Conservation (phyloP, 2,113 vertebrate species). For the Tyto alba region DNA sequence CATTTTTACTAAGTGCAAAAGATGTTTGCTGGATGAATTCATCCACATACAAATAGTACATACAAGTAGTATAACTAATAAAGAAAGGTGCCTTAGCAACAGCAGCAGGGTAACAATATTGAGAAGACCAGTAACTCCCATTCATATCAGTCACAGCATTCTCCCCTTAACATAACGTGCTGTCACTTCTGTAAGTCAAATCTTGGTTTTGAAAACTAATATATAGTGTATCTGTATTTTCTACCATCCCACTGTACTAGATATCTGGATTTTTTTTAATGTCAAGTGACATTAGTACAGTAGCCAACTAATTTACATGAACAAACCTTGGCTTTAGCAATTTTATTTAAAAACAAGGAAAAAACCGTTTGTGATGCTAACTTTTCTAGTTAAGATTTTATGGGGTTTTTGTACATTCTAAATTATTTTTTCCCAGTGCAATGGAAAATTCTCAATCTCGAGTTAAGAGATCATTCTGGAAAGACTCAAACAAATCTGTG, state of each 20-base stretch:
- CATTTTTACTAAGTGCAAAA: slow-evolving; percentile 22
- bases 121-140: slow-evolving; percentile 2
- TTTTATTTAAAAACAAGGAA: neutral
- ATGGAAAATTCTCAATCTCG: neutral
- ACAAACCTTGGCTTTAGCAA: neutral
- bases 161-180: neutral
- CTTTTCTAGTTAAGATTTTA: neutral
- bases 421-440: neutral
- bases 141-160: neutral
- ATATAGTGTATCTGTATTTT: neutral
- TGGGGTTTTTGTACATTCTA: slow-evolving; percentile 27
- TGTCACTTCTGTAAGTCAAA: neutral
- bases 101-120: neutral
- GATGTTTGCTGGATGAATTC: slow-evolving; percentile 38
- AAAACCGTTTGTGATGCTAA: neutral
- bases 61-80: slow-evolving; percentile 28
- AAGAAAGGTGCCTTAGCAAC: slow-evolving; percentile 47
- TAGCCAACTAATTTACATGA: neutral
- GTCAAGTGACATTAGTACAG: neutral
- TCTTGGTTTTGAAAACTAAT: neutral
- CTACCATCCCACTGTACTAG: neutral
- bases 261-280: neutral
- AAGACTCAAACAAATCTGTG: neutral
- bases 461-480: neutral
- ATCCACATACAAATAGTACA: neutral